A percentile compares a stretch with the other conserved stretches of the same genome.
Conservation (phyloP, 1,140 invertebrate genomes). For the Leptestheria dahalacensis region DNA sequence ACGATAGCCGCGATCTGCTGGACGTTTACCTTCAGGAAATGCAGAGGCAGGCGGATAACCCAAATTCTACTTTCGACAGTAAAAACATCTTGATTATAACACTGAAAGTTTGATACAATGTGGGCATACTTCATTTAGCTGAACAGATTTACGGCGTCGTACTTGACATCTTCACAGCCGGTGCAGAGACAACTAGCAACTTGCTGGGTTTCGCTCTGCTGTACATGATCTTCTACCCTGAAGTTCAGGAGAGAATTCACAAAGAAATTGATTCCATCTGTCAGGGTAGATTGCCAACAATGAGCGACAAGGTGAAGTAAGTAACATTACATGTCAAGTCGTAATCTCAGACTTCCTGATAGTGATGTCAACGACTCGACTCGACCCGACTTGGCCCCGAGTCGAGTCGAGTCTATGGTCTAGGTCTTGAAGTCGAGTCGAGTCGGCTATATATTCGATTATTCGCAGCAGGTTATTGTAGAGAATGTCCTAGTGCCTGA, state of each 20-base stretch:
- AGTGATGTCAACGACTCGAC: too few relatives aligned
- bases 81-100: too few relatives aligned
- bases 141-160: conserved; percentile 17
- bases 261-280: conserved; percentile 26
- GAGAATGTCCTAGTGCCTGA: too few relatives aligned
- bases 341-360: too few relatives aligned
- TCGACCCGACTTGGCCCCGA: too few relatives aligned
- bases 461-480: too few relatives aligned
- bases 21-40: conserved; percentile 12
- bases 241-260: conserved; percentile 24
- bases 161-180: conserved; percentile 23
- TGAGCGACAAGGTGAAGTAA: background rate
- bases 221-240: conserved; percentile 21
- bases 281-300: conserved; percentile 10
- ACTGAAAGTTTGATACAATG: too few relatives aligned
- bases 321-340: too few relatives aligned
- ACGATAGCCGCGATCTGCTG: conserved; percentile 6
- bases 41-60: background rate
- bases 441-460: too few relatives aligned
- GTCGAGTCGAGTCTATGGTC: too few relatives aligned
- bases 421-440: too few relatives aligned
- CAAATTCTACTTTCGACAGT: conserved; percentile 5
- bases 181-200: conserved; percentile 23
- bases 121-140: too few relatives aligned
- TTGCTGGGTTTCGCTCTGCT: conserved; percentile 20